Conservation (phyloP, 2,888 invertebrate species). For the Lasioglossum malachurum region DNA sequence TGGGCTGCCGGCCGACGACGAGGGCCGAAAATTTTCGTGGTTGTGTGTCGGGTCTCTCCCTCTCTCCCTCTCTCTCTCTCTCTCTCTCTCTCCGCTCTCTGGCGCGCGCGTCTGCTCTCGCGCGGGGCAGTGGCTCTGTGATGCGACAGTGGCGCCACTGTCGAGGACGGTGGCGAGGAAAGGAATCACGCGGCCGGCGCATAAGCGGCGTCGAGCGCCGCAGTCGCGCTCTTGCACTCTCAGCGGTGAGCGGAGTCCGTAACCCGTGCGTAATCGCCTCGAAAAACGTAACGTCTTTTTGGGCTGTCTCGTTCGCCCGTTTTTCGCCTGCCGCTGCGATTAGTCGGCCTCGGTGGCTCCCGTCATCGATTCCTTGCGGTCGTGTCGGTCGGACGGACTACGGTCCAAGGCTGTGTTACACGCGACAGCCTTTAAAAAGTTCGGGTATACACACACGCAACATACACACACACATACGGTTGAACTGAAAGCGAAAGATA, state of each 20-base stretch:
- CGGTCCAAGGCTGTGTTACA: neutral
- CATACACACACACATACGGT: neutral
- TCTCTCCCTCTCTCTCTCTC: neutral
- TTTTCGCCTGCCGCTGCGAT: slow-evolving; percentile 13
- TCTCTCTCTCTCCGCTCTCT: neutral
- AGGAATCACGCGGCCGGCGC: slow-evolving; percentile 77
- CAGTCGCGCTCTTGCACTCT: slow-evolving; percentile 83
- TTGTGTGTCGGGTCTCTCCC: neutral
- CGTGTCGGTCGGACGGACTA: slow-evolving; percentile 24
- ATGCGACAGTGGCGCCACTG: slow-evolving; percentile 71
- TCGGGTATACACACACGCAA: neutral
- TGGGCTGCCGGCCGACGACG: neutral
- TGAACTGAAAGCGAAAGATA: slow-evolving; percentile 3
- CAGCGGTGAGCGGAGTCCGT: slow-evolving; percentile 77
- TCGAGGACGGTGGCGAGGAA: slow-evolving; percentile 65
- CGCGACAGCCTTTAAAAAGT: neutral
- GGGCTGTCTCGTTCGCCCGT: slow-evolving; percentile 37
- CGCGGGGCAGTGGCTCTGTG: slow-evolving; percentile 60
- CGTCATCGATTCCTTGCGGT: slow-evolving; percentile 41
- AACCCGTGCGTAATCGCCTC: slow-evolving; percentile 52
- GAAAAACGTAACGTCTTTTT: slow-evolving; percentile 38
- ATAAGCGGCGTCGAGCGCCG: slow-evolving; percentile 75
- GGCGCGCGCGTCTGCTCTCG: slow-evolving; percentile 14
- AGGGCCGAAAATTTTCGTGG: slow-evolving; percentile 6
- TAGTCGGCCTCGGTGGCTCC: slow-evolving; percentile 31